Percentiles rank a stretch among this genome's conserved stretches.
These are phyloP conservation scores for Iselma pallidipennis DNA, from an alignment of 2,888 invertebrate species.

Conservation along the genomic window DNA sequence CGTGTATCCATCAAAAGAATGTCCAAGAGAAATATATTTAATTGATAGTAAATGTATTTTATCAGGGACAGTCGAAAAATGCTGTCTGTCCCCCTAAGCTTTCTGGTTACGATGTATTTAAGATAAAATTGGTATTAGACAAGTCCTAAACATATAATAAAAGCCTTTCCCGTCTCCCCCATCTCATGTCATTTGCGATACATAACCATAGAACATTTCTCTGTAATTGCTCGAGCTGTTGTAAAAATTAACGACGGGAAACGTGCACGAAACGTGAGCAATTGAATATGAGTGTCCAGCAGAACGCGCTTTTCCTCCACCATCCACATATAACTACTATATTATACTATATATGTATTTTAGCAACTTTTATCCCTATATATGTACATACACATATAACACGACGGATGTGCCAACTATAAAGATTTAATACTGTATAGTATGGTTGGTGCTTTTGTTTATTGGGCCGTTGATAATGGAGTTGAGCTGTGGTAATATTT, in stretches of 20 bases:
- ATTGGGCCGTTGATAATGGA: conserved; percentile 12
- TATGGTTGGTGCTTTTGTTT: conserved; percentile 35
- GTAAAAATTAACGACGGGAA: conserved; percentile 57
- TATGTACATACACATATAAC: not conserved
- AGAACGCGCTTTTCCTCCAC: conserved; percentile 33
- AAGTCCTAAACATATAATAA: not conserved
- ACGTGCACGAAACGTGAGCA: conserved; percentile 54
- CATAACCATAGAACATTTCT: conserved; percentile 39
- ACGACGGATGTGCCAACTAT: conserved; percentile 40
- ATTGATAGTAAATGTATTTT: not conserved
- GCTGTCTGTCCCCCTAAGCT: no score
- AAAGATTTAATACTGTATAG: conserved; percentile 47
- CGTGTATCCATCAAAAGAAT: not conserved
- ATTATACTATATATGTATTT: no score
- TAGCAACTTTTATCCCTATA: not conserved
- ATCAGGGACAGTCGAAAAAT: no score
- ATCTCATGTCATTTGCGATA: conserved; percentile 38
- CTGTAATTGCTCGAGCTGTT: conserved; percentile 50
- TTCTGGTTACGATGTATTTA: no score
- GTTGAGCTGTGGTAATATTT: conserved; percentile 32
- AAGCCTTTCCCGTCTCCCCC: not conserved
- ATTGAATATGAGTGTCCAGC: conserved; percentile 53
- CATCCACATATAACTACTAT: conserved; percentile 8
- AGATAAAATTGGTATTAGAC: no score
- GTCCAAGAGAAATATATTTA: not conserved